These are phyloP conservation scores for Papilio dardanus DNA, from an alignment of 1,140 invertebrate species.

Conservation along the genomic window DNA sequence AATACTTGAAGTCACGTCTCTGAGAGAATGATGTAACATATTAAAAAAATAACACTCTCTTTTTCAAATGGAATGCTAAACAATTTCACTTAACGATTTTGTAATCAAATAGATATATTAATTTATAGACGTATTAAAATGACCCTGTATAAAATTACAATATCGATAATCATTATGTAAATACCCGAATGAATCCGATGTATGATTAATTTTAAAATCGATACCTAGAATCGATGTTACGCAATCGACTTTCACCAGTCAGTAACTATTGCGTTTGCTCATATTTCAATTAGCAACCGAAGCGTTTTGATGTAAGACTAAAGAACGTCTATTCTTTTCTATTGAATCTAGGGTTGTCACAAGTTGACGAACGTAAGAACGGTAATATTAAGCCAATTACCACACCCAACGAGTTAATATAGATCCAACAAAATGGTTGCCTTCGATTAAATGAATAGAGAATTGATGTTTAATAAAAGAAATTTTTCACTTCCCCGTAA, in stretches of 20 bases:
- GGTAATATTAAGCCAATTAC: constrained; percentile 23
- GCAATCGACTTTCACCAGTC: constrained; percentile 62
- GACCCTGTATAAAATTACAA: constrained; percentile 18
- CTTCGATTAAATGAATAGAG: neutral
- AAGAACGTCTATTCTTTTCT: constrained; percentile 31
- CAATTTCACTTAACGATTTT: constrained; percentile 2
- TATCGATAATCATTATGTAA: constrained; percentile 15
- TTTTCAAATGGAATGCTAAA: neutral
- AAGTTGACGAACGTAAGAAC: neutral
- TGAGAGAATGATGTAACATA: neutral
- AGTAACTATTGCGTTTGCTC: constrained; percentile 50
- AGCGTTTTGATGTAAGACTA: constrained; percentile 52
- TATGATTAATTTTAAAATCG: constrained; percentile 47
- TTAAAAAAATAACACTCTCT: neutral
- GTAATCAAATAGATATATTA: constrained; percentile 9
- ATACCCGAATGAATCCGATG: constrained; percentile 25
- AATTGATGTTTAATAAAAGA: neutral
- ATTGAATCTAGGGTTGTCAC: neutral
- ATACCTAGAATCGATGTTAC: constrained; percentile 49
- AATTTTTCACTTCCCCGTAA: too few relatives aligned
- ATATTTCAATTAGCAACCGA: constrained; percentile 67
- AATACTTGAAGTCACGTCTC: neutral
- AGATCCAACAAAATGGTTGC: constrained; percentile 10
- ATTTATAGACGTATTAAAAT: neutral
- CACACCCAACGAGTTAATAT: neutral